Evolutionary conservation across 2,113 vertebrate genomes (phyloP).

Genomic region (Stomatorhinus ivindoensis): DNA sequence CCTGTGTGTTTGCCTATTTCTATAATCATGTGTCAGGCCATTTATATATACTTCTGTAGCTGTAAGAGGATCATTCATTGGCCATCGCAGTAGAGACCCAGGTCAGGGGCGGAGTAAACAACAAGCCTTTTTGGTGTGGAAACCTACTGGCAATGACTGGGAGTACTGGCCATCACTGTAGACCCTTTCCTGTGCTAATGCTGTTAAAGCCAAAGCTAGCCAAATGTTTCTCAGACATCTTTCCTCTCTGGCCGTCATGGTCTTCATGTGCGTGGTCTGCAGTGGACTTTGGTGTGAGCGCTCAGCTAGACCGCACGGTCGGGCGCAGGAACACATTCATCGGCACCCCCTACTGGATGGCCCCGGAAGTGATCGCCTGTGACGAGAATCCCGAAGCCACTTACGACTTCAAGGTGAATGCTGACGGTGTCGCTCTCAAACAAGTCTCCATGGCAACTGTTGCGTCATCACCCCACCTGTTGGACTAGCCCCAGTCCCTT

Average conservation of each 20-base stretch:
- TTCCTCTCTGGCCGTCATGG: background rate
- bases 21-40: too few relatives aligned
- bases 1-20: background rate
- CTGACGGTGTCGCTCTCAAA: background rate
- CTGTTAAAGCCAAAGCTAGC: background rate
- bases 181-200: background rate
- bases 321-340: conserved; percentile 97
- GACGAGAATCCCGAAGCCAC: conserved; percentile 97
- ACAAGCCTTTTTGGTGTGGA: background rate
- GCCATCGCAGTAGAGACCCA: background rate
- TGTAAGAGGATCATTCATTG: background rate
- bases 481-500: background rate
- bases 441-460: background rate
- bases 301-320: conserved; percentile 79
- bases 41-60: too few relatives aligned
- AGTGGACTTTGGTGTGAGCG: conserved; percentile 20
- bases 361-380: conserved; percentile 93
- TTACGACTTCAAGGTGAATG: conserved; percentile 89
- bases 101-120: background rate
- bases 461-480: background rate
- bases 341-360: conserved; percentile 98
- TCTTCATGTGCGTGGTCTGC: background rate
- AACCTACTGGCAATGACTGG: background rate
- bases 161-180: background rate
- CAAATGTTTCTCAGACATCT: background rate